Percentiles rank a stretch among this genome's conserved stretches.
Evolutionary conservation across 1,140 invertebrate species (phyloP).

Genomic region (Diuraphis noxia): DNA sequence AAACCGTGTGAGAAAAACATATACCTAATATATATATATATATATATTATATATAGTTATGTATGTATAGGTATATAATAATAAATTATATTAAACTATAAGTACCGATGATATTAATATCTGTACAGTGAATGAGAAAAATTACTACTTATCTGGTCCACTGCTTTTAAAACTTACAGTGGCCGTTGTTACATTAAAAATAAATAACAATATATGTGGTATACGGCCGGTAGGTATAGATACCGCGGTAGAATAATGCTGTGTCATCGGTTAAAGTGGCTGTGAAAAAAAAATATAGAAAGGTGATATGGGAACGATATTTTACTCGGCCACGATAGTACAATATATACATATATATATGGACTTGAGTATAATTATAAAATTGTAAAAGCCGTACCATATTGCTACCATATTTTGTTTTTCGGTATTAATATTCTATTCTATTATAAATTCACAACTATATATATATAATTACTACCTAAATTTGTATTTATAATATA

Average conservation of each 20-base stretch:
- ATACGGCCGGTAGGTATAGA: neutral
- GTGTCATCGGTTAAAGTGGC: conserved; percentile 12
- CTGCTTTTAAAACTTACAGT: neutral
- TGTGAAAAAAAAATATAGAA: neutral
- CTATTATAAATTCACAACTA: no score
- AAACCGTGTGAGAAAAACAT: neutral
- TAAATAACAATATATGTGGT: neutral
- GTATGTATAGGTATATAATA: neutral
- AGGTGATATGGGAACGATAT: neutral
- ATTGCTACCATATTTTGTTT: neutral
- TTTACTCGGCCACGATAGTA: neutral
- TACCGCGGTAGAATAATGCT: neutral
- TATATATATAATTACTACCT: no score
- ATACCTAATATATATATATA: neutral
- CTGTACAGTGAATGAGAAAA: neutral
- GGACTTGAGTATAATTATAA: neutral
- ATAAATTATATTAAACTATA: neutral
- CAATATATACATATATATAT: neutral
- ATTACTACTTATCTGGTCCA: neutral
- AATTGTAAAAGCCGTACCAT: neutral
- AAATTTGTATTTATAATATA: conserved; percentile 1
- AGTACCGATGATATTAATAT: neutral
- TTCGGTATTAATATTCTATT: neutral
- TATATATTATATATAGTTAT: no score
- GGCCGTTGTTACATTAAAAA: neutral